Conservation (phyloP, 2,113 vertebrate genomes). For the Cyphomyrus discorhynchus region DNA sequence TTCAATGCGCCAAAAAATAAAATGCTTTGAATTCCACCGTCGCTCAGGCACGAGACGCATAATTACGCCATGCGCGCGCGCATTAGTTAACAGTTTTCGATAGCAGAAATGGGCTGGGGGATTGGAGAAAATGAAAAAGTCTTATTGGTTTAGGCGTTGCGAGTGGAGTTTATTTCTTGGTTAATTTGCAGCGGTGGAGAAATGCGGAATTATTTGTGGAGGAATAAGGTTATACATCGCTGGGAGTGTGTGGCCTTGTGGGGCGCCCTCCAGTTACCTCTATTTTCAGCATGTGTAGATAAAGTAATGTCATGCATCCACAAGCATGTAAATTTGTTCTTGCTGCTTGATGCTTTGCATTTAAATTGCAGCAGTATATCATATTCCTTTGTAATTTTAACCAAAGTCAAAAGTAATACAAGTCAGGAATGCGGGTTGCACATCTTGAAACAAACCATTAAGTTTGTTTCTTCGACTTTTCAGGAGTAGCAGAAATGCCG, state of each 20-base stretch:
- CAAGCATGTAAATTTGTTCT: slow-evolving; percentile 25
- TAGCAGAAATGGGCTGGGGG: neutral
- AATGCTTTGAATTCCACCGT: neutral
- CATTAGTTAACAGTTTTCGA: neutral
- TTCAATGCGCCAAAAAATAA: neutral
- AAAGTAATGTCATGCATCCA: slow-evolving; percentile 25
- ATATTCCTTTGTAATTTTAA: slow-evolving; percentile 24
- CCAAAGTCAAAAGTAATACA: slow-evolving; percentile 13
- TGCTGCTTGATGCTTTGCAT: slow-evolving; percentile 17
- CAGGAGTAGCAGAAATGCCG: neutral
- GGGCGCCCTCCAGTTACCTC: neutral
- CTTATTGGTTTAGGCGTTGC: slow-evolving; percentile 2
- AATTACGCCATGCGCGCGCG: neutral
- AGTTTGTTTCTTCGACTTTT: slow-evolving; percentile 5
- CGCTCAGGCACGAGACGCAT: neutral
- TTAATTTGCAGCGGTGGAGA: neutral
- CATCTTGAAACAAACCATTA: neutral
- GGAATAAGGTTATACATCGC: slow-evolving; percentile 8
- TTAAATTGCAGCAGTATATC: slow-evolving; percentile 21
- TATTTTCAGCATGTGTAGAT: slow-evolving; percentile 24
- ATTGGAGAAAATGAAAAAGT: slow-evolving; percentile 11
- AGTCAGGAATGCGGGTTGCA: slow-evolving; percentile 3
- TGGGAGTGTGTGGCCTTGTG: neutral
- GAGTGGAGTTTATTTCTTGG: slow-evolving; percentile 14
- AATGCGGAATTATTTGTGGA: neutral